Percentiles rank a stretch among this genome's conserved stretches.
phyloP scores from a whole-genome alignment of 2,888 invertebrate genomes.

The Yponomeuta cagnagella region DNA sequence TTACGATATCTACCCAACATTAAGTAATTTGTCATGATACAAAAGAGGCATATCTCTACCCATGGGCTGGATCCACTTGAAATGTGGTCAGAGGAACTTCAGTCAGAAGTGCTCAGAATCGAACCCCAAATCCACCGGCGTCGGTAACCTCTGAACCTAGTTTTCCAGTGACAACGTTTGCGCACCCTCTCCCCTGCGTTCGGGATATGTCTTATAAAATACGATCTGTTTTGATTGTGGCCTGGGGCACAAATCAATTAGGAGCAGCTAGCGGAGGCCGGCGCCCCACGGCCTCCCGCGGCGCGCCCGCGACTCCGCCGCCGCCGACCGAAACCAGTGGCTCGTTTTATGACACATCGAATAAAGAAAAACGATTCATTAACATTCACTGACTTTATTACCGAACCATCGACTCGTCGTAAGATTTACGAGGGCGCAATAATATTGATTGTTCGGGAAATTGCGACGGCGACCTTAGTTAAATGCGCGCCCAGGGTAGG shows the following conservation, averaged over 20 bases:
- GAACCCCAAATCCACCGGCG: slow-evolving; percentile 30
- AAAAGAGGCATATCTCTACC: too few relatives aligned
- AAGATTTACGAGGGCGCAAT: slow-evolving; percentile 32
- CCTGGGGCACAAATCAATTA: slow-evolving; percentile 77
- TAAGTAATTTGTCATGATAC: too few relatives aligned
- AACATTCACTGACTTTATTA: slow-evolving; percentile 72
- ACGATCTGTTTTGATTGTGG: slow-evolving; percentile 78
- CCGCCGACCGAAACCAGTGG: slow-evolving; percentile 58
- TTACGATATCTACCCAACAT: too few relatives aligned
- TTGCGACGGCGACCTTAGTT: slow-evolving; percentile 4
- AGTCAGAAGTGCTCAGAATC: slow-evolving; percentile 32
- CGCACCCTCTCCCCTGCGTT: slow-evolving; percentile 55
- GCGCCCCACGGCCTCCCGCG: slow-evolving; percentile 56
- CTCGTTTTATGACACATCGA: slow-evolving; percentile 74
- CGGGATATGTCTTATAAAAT: slow-evolving; percentile 73
- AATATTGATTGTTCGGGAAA: slow-evolving; percentile 8
- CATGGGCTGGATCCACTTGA: too few relatives aligned
- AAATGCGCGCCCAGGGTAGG: background rate
- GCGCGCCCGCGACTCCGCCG: slow-evolving; percentile 32
- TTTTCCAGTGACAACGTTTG: slow-evolving; percentile 23
- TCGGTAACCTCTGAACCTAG: slow-evolving; percentile 20
- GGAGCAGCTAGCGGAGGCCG: slow-evolving; percentile 26
- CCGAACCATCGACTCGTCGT: slow-evolving; percentile 49
- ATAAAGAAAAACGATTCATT: slow-evolving; percentile 67
- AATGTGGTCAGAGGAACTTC: background rate